These are phyloP conservation scores for Lacanobia oleracea DNA, from an alignment of 2,888 invertebrate species.

Conservation along the genomic window DNA sequence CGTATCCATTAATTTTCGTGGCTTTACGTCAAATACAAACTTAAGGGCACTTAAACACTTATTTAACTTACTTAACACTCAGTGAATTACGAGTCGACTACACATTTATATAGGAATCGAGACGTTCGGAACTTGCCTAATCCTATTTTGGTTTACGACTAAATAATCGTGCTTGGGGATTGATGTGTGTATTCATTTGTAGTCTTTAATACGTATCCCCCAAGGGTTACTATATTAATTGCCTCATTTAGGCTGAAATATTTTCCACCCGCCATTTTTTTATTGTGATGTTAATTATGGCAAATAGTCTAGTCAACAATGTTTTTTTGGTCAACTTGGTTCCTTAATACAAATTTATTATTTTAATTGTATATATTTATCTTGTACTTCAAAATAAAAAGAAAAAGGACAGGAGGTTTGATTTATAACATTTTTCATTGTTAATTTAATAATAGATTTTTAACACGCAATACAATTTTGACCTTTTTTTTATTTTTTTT, in stretches of 20 bases:
- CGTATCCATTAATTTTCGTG: slow-evolving; percentile 43
- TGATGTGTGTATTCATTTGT: slow-evolving; percentile 26
- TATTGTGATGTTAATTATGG: too few relatives aligned
- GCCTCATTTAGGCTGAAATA: not conserved
- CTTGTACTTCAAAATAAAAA: too few relatives aligned
- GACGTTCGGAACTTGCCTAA: slow-evolving; percentile 63
- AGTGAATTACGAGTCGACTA: slow-evolving; percentile 73
- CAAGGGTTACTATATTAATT: not conserved
- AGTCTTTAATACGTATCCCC: not conserved
- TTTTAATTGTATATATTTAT: too few relatives aligned
- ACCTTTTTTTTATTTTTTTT: too few relatives aligned
- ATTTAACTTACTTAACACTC: slow-evolving; percentile 79
- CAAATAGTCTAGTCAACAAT: too few relatives aligned
- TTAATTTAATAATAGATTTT: too few relatives aligned
- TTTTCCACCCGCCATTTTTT: too few relatives aligned
- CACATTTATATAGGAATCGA: slow-evolving; percentile 74
- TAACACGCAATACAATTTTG: too few relatives aligned
- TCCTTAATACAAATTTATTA: too few relatives aligned
- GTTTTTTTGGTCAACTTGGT: too few relatives aligned
- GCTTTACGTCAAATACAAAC: slow-evolving; percentile 67
- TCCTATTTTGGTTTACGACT: slow-evolving; percentile 69
- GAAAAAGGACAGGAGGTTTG: too few relatives aligned
- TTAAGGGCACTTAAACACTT: slow-evolving; percentile 77
- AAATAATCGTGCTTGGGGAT: slow-evolving; percentile 46
- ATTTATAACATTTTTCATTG: too few relatives aligned